Evolutionary conservation across 2,113 vertebrate genomes (phyloP).

Genomic region (Psittacus erithacus): DNA sequence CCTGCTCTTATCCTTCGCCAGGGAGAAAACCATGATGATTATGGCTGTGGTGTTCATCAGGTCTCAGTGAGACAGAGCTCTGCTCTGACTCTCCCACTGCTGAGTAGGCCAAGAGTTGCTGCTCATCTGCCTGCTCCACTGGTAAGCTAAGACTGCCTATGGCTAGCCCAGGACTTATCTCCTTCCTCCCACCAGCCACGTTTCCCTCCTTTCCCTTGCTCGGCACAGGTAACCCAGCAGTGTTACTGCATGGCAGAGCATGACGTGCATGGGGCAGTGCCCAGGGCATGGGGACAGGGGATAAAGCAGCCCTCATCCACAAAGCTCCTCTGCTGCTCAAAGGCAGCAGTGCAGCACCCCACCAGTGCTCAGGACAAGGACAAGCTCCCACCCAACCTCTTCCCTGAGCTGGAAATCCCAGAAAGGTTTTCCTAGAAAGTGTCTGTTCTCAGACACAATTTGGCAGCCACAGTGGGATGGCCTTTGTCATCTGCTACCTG

Average conservation of each 20-base stretch:
- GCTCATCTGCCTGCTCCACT: background rate
- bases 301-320: background rate
- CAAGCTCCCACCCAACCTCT: background rate
- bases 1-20: background rate
- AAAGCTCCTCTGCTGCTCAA: background rate
- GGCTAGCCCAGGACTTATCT: fast-evolving
- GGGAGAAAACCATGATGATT: background rate
- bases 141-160: background rate
- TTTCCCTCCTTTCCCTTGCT: background rate
- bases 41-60: background rate
- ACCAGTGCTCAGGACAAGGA: background rate
- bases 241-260: background rate
- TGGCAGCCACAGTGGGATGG: background rate
- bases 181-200: background rate
- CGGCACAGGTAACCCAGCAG: background rate
- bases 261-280: no score
- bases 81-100: background rate
- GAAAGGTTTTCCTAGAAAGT: background rate
- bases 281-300: background rate
- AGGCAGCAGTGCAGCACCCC: background rate
- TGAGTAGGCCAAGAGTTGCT: background rate
- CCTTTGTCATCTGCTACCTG: background rate
- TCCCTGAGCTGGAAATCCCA: background rate
- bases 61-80: background rate
- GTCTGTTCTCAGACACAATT: background rate